Percentiles rank a stretch among this genome's conserved stretches.
Conservation (phyloP, 2,797 vertebrate species). For the Smutsia temminckii region DNA sequence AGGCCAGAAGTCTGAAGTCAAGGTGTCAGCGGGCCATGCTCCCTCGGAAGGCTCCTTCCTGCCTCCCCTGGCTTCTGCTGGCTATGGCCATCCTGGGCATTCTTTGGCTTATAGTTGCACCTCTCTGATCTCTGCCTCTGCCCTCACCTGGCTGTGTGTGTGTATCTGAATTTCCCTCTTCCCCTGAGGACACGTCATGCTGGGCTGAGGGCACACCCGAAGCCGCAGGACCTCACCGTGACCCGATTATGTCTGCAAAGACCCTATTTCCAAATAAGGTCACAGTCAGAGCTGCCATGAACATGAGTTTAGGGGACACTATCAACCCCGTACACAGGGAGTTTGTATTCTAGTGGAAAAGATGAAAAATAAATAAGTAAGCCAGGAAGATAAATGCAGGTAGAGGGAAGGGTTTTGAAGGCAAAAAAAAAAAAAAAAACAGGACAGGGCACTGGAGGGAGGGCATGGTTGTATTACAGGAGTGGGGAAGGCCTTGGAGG, state of each 20-base stretch:
- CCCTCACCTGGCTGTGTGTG: neutral
- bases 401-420: neutral
- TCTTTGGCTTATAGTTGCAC: neutral
- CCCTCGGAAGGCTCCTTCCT: no score
- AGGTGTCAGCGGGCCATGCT: rapidly evolving
- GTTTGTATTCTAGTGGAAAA: neutral
- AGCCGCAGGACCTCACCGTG: neutral
- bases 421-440: rapidly evolving
- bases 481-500: neutral
- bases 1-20: neutral
- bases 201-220: rapidly evolving
- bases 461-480: neutral
- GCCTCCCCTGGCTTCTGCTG: rapidly evolving
- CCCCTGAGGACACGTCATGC: rapidly evolving
- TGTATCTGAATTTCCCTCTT: neutral
- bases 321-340: rapidly evolving
- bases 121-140: rapidly evolving
- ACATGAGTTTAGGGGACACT: rapidly evolving
- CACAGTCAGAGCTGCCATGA: neutral
- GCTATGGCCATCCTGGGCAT: rapidly evolving
- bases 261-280: neutral
- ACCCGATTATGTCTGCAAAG: neutral
- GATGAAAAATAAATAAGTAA: rapidly evolving
- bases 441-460: rapidly evolving
- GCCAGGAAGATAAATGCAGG: neutral